Evolutionary conservation across 2,113 vertebrate genomes (phyloP), one percentile per base, ranked within the genome.

Genomic region (Malurus cyaneus): DNA sequence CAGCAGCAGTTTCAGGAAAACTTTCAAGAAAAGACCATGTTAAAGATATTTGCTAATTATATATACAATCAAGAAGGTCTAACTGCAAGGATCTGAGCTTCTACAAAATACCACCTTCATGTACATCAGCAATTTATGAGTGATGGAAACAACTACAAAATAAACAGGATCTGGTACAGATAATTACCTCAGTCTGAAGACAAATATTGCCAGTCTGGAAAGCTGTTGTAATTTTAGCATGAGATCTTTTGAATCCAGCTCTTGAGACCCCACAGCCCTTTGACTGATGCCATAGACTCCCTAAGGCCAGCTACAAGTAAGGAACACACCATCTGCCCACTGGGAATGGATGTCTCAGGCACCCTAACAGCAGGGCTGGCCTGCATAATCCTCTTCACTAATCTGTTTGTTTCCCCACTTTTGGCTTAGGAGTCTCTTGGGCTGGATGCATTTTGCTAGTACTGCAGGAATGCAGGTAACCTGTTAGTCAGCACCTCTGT

Each of bases 181-280:
- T 87, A 64, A 52, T 32, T 42, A 78, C 39, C 60, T 67, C 57
- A 26, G 14, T 14, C 32, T 82, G 70, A 87, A 89, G 62, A 83
- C 42, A 71, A 64, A 47, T 15, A 52, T 26, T 14, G 18, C 44
- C 31, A 36, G 8, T 23, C 13, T 44, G 41, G 39, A 88, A 91
- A 50, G 62, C 0, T 23, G 3, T 2, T 1, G 0, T 15, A 31
- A 20, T 49, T 93, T 89, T 16, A 42, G 7, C 29, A 57, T 32
- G 34, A 90, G 42, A 14, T 18, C 2, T 70, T 82, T 50, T 66
- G 16, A 73, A 67, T 50, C 34, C 52, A 77, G 25, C 36, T 50
- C 53, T 19, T 32, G 49, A 89, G 39, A 59, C 5, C 62, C 21
- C 21, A 9, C 31, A 77, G 47, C 8, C 25, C 54, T 53, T 36